phyloP scores from a whole-genome alignment of 2,113 vertebrate genomes.

The Lasiurus borealis region DNA sequence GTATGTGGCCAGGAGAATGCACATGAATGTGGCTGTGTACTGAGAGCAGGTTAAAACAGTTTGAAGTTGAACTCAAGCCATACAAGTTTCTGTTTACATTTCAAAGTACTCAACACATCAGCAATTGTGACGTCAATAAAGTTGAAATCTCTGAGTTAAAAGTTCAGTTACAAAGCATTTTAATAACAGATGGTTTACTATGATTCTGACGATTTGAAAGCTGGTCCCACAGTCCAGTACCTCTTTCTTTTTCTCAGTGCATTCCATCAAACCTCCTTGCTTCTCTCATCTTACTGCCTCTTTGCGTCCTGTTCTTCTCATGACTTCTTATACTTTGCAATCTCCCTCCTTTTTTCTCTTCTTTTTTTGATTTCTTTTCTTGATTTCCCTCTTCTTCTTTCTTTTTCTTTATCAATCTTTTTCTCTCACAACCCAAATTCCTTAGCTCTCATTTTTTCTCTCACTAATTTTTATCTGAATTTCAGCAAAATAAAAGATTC shows the following conservation, averaged over 20 bases:
- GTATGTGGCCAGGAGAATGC: fast-evolving
- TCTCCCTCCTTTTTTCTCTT: not conserved
- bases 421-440: not conserved
- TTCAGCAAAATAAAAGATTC: not conserved
- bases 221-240: not conserved
- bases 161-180: conserved; percentile 65
- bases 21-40: fast-evolving
- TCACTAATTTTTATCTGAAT: not conserved
- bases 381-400: not conserved
- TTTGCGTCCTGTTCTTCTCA: no score
- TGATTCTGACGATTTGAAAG: not conserved
- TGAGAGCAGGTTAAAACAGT: not conserved
- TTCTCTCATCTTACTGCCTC: not conserved
- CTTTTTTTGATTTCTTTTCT: not conserved
- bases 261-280: not conserved
- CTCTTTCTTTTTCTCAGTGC: not conserved
- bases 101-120: conserved; percentile 80
- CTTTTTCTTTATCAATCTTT: not conserved
- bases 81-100: conserved; percentile 70
- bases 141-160: conserved; percentile 69
- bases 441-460: not conserved
- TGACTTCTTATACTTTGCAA: not conserved
- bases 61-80: not conserved
- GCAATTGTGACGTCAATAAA: conserved; percentile 71
- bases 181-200: not conserved